phyloP scores from a whole-genome alignment of 2,888 invertebrate species.

The Ophraella communa region DNA sequence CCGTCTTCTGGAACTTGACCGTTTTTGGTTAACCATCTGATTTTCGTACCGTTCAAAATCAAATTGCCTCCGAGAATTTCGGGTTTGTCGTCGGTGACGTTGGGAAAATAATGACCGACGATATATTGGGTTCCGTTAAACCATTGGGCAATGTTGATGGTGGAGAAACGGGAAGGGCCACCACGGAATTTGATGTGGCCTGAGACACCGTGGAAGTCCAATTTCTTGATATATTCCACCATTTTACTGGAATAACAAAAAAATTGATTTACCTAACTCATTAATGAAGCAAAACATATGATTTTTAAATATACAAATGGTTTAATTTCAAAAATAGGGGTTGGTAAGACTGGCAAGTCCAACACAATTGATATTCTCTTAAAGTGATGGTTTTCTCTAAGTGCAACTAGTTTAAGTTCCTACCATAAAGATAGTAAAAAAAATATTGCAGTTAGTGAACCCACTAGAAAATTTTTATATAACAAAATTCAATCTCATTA shows the following conservation, averaged over 20 bases:
- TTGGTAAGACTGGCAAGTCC: no score
- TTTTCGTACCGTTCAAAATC: conserved; percentile 63
- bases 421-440: no score
- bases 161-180: conserved; percentile 71
- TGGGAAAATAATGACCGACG: conserved; percentile 68
- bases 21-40: conserved; percentile 63
- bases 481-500: no score
- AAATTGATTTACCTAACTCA: not conserved
- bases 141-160: conserved; percentile 69
- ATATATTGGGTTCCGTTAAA: conserved; percentile 60
- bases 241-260: conserved; percentile 61
- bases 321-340: no score
- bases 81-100: conserved; percentile 58
- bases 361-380: no score
- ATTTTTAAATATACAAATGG: not conserved
- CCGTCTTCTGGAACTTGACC: conserved; percentile 74
- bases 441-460: no score
- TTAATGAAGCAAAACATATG: not conserved
- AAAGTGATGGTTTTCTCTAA: no score
- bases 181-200: conserved; percentile 74
- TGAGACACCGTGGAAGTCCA: conserved; percentile 77
- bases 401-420: no score
- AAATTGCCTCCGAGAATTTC: conserved; percentile 64
- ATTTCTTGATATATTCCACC: conserved; percentile 68
- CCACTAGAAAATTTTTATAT: no score